Percentiles rank a stretch among this genome's conserved stretches.
Conservation (phyloP, 1,140 invertebrate genomes). For the Drosophila nasuta region DNA sequence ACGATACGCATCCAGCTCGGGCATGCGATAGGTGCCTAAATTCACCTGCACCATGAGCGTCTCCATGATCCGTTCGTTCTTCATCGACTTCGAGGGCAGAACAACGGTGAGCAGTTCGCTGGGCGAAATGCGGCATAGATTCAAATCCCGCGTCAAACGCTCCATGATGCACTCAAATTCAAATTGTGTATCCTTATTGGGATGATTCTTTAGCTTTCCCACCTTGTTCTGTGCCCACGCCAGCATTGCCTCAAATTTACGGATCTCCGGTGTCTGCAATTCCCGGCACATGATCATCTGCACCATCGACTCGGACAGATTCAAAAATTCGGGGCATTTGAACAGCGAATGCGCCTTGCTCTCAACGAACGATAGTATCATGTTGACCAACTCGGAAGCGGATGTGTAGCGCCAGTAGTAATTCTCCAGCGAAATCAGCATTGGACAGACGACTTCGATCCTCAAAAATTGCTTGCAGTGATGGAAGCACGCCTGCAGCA, state of each 20-base stretch:
- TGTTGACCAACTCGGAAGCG: constrained; percentile 96
- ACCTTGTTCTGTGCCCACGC: constrained; percentile 95
- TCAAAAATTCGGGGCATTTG: constrained; percentile 92
- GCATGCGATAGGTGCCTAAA: constrained; percentile 95
- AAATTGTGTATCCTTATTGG: constrained; percentile 92
- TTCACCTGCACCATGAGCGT: constrained; percentile 97
- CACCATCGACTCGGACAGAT: constrained; percentile 96
- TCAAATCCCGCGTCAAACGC: constrained; percentile 93
- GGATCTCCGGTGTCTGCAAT: constrained; percentile 94
- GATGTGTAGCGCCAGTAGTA: constrained; percentile 98
- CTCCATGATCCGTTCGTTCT: constrained; percentile 96
- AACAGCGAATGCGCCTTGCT: constrained; percentile 93
- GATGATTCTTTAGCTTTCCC: constrained; percentile 88
- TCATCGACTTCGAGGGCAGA: constrained; percentile 96
- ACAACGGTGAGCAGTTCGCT: constrained; percentile 97
- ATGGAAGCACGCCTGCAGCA: constrained; percentile 97
- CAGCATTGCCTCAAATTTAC: constrained; percentile 97
- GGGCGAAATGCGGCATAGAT: constrained; percentile 95
- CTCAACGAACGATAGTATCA: constrained; percentile 96
- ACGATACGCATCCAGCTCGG: constrained; percentile 95
- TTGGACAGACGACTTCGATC: constrained; percentile 96
- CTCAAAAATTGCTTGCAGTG: constrained; percentile 97
- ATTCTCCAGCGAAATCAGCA: constrained; percentile 96
- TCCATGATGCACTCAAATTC: constrained; percentile 97
- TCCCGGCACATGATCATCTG: constrained; percentile 96